Percentiles rank a stretch among this genome's conserved stretches.
Evolutionary conservation across 2,113 vertebrate species (phyloP).

Genomic region (Lamprotornis superbus): DNA sequence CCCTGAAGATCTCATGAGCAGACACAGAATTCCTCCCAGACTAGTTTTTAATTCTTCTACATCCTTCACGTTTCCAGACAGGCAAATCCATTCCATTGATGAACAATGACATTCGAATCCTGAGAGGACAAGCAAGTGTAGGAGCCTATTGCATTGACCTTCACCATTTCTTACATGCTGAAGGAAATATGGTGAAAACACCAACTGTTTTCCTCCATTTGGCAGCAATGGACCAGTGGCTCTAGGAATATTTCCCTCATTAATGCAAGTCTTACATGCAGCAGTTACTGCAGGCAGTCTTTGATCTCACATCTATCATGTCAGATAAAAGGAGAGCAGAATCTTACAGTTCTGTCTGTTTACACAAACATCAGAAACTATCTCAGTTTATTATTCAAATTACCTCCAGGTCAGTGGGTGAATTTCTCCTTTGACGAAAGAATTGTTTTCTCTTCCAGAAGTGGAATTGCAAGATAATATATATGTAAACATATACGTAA

Average conservation of each 20-base stretch:
- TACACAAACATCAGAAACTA: slow-evolving; percentile 30
- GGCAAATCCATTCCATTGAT: neutral
- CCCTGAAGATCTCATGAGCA: neutral
- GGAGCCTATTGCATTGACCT: neutral
- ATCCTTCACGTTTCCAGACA: neutral
- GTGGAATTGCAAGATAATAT: neutral
- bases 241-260: neutral
- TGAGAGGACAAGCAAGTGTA: neutral
- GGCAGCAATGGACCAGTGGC: neutral
- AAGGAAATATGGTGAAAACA: neutral
- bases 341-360: neutral
- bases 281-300: slow-evolving; percentile 4
- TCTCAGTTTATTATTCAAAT: slow-evolving; percentile 39
- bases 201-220: neutral
- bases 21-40: neutral
- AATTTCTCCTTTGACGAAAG: slow-evolving; percentile 15
- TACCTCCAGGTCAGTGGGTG: slow-evolving; percentile 46
- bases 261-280: neutral
- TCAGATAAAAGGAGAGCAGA: neutral
- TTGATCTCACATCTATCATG: neutral
- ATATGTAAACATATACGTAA: neutral
- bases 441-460: neutral
- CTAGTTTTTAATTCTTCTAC: neutral
- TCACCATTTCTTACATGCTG: neutral
- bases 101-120: neutral